Percentiles rank a stretch among this genome's conserved stretches.
These are phyloP conservation scores for Dissostichus mawsoni DNA, from an alignment of 2,113 vertebrate species.

Conservation along the genomic window DNA sequence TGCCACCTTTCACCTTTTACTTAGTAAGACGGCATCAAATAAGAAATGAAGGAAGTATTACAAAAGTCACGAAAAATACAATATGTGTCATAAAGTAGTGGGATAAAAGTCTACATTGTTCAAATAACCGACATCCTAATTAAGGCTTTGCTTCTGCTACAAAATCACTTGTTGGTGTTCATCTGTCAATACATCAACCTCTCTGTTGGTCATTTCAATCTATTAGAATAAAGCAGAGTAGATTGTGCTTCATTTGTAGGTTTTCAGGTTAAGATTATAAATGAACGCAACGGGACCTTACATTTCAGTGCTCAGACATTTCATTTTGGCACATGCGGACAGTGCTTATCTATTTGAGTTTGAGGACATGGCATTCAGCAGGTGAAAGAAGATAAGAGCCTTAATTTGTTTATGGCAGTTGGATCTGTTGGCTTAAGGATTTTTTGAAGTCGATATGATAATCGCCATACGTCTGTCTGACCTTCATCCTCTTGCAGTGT, in stretches of 20 bases:
- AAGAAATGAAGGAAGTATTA: no score
- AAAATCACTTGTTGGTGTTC: not conserved
- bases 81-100: no score
- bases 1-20: conserved; percentile 9
- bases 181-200: conserved; percentile 3
- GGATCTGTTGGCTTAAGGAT: conserved; percentile 37
- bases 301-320: conserved; percentile 4
- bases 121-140: not conserved
- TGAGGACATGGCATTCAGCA: conserved; percentile 26
- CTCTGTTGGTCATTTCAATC: not conserved
- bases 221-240: not conserved
- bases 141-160: not conserved
- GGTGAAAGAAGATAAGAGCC: conserved; percentile 58
- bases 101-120: not conserved
- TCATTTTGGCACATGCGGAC: not conserved
- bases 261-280: not conserved
- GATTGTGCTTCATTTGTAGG: not conserved
- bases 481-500: conserved; percentile 26
- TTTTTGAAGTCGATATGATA: conserved; percentile 58
- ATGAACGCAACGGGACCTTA: not conserved
- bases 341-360: conserved; percentile 30
- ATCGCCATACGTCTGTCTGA: conserved; percentile 58
- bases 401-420: conserved; percentile 58
- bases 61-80: no score
- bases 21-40: not conserved